phyloP scores from a whole-genome alignment of 2,113 vertebrate species.

The Erpornis zantholeuca region DNA sequence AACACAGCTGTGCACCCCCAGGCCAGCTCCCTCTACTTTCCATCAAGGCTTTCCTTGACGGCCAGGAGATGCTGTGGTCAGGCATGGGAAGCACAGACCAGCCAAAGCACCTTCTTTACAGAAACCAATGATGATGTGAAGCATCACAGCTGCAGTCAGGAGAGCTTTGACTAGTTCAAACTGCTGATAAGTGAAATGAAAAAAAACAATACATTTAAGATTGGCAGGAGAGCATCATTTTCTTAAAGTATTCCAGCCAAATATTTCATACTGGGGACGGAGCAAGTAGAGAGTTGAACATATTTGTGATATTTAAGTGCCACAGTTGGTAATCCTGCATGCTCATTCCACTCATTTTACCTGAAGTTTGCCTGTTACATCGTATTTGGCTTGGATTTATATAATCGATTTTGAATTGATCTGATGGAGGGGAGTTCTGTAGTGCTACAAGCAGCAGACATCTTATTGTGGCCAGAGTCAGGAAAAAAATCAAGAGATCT shows the following conservation, averaged over 20 bases:
- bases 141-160: background rate
- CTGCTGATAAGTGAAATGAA: background rate
- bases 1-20: background rate
- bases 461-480: background rate
- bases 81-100: background rate
- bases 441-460: background rate
- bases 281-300: background rate
- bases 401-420: background rate
- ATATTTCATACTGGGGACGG: background rate
- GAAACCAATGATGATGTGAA: background rate
- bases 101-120: background rate
- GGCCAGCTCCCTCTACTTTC: background rate
- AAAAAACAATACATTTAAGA: background rate
- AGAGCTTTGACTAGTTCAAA: background rate
- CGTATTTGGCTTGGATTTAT: background rate
- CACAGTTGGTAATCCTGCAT: background rate
- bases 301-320: background rate
- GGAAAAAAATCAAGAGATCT: background rate
- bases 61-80: background rate
- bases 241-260: background rate
- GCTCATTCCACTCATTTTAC: background rate
- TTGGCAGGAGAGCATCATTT: background rate
- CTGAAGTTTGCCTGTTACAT: background rate
- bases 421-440: background rate
- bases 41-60: fast-evolving